Base-by-base conservation (phyloP, 2,113 vertebrate genomes). In the Phylloscopus trochilus region DNA sequence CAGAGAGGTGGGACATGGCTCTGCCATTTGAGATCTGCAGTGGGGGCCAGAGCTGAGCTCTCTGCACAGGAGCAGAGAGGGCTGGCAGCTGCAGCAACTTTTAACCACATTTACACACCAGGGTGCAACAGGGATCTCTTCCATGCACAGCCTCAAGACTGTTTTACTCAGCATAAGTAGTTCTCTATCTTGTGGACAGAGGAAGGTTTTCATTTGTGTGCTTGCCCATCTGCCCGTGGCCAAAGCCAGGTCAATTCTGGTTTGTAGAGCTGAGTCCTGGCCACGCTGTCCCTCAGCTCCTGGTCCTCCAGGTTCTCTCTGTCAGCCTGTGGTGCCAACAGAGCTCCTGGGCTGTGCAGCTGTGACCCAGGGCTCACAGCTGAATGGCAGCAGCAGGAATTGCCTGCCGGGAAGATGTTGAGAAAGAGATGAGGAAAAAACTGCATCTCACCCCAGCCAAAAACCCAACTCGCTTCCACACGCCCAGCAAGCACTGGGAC, bases 341-440 rank as follows among this genome's bases (percentile, higher is more conserved):
- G 83, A 1, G 3, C 59, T 66, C 31, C 41, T 68, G 33, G 27
- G 13, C 56, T 41, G 37, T 2, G 1, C 2, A 5, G 46, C 14
- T 44, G 35, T 8, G 56, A 81, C 37, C 53, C 39, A 24, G 35
- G 33, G 87, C 56, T 83, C 67, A 20, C 30, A 66, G 72, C 26
- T 31, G 23, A 70, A 60, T 1, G 4, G 55, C 13, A 22, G 66
- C 77, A 66, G 43, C 0, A 1, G 43, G 70, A 94, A 73, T 63
- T 6, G 7, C 31, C 84, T 78, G 35, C 44, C 62, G 74, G 67
- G 62, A 87, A 75, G 58, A 82, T 6, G 2, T 6, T 26, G 52
- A 87, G 69, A 95, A 74, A 90, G 52, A 95, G 15, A 51, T 7
- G 24, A 87, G 26, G 24, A 67, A 78, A 78, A 93, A 92, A 33